Base-by-base conservation (phyloP, 2,888 invertebrate species). In the Epinotia brunnichana region DNA sequence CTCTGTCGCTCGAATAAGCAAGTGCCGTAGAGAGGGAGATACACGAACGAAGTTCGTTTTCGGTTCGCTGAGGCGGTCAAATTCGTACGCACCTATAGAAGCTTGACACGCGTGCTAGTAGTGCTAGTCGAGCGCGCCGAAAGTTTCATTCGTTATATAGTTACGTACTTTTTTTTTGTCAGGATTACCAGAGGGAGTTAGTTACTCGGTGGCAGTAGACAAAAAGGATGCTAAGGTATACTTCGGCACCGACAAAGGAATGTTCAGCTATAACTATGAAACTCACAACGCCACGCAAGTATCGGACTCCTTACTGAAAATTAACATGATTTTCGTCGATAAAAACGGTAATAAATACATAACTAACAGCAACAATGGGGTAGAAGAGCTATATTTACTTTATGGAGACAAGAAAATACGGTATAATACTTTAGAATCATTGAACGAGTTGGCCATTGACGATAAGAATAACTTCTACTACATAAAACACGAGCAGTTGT, bases 171-270 rank as follows among this genome's bases (percentile, higher is more conserved):
- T n/a, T n/a, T n/a, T n/a, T n/a, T 66, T 53, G 44, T 10, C 71
- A 91, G 91, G 91, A 75, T 81, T 91, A 76, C 91, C 91, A 3
- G 83, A 87, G 68, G 85, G 86, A 9, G 77, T 82, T 24, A 87
- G 90, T 75, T 90, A 90, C 77, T 91, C 91, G 2, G 80, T 91
- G 66, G 91, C 91, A 4, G 77, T 90, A 17, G 90, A 91, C 76
- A 85, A 85, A 75, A 87, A 83, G 35, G 79, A 84, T 24, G 74
- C 79, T 0, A 85, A 84, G 76, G 88, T 91, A 11, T 91, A 86
- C 77, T 90, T 92, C 70, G 91, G 90, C 10, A 91, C 91, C 21
- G 86, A 81, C n/a, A 80, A 82, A 70, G 91, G 91, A 29, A 85
- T 92, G 70, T 92, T 81, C 75, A 76, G 70, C 11, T 91, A 89